Conservation (phyloP, 2,888 invertebrate genomes). For the Zaprionus bogoriensis region DNA sequence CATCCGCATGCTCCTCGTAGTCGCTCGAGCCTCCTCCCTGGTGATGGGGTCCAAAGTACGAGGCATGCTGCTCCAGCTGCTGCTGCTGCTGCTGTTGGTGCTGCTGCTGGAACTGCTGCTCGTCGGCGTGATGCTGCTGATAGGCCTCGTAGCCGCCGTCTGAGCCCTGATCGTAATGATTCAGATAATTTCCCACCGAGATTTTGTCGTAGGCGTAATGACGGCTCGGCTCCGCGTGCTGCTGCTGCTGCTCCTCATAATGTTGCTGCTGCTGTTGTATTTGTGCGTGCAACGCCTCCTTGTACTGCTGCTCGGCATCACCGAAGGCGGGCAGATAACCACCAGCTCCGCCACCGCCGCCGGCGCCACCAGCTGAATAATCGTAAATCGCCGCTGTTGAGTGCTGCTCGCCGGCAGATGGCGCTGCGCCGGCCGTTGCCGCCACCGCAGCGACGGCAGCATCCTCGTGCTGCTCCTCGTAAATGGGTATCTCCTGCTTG, state of each 20-base stretch:
- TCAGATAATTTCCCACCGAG: constrained; percentile 79
- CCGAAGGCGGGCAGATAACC: constrained; percentile 64
- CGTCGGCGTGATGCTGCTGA: constrained; percentile 40
- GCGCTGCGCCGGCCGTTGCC: constrained; percentile 22
- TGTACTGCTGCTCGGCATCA: constrained; percentile 48
- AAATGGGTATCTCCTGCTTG: constrained; percentile 79
- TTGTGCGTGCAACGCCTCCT: constrained; percentile 7
- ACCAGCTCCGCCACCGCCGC: constrained; percentile 27
- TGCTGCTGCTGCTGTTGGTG: constrained; percentile 54
- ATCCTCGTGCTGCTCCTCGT: constrained; percentile 79
- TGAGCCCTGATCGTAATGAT: constrained; percentile 74
- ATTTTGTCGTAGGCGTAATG: constrained; percentile 77
- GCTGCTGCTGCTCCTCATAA: constrained; percentile 36
- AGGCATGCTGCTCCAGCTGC: constrained; percentile 35
- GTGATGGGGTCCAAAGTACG: constrained; percentile 14
- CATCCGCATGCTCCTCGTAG: constrained; percentile 58
- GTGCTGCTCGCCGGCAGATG: constrained; percentile 52
- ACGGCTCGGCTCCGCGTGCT: constrained; percentile 25
- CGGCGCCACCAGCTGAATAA: constrained; percentile 52
- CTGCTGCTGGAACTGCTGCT: constrained; percentile 49
- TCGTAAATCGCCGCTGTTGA: constrained; percentile 62
- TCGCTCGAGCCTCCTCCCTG: constrained; percentile 36
- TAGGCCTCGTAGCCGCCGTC: constrained; percentile 64
- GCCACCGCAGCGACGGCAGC: constrained; percentile 61
- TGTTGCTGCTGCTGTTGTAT: not conserved